Evolutionary conservation across 1,140 invertebrate species (phyloP).

Genomic region (Heliconius congener): DNA sequence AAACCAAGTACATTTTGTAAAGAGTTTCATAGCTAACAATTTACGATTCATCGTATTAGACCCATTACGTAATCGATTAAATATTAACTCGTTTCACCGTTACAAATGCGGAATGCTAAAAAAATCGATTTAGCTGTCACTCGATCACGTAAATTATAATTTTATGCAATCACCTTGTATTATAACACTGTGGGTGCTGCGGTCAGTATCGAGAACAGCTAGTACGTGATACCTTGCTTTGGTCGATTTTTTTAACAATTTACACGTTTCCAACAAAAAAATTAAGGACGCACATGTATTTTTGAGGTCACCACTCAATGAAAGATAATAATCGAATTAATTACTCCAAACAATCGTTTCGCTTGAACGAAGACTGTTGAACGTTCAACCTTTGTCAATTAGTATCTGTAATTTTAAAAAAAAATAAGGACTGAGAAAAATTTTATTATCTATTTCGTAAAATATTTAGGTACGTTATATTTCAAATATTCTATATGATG

Average conservation of each 20-base stretch:
- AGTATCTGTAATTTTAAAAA: background rate
- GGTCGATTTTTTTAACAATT: slow-evolving; percentile 57
- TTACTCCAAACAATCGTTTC: background rate
- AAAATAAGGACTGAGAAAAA: no score
- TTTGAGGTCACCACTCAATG: slow-evolving; percentile 22
- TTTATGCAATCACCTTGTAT: slow-evolving; percentile 71
- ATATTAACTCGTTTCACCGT: slow-evolving; percentile 36
- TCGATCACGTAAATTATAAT: slow-evolving; percentile 76
- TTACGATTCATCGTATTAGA: background rate
- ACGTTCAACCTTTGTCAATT: background rate
- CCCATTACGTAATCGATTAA: slow-evolving; percentile 30
- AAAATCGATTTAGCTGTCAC: slow-evolving; percentile 66
- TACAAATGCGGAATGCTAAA: slow-evolving; percentile 50
- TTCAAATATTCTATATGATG: no score
- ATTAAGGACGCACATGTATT: slow-evolving; percentile 58
- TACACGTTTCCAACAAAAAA: slow-evolving; percentile 60
- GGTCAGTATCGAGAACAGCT: slow-evolving; percentile 68
- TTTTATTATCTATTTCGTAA: no score
- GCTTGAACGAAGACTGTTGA: background rate
- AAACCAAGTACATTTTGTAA: background rate
- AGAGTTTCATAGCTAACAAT: background rate
- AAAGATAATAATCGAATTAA: background rate
- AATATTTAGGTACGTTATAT: no score
- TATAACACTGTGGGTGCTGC: slow-evolving; percentile 69
- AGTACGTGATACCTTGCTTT: slow-evolving; percentile 73